A percentile compares a stretch with the other conserved stretches of the same genome.
Evolutionary conservation across 2,888 invertebrate species (phyloP).

Genomic region (Syrphus vitripennis): DNA sequence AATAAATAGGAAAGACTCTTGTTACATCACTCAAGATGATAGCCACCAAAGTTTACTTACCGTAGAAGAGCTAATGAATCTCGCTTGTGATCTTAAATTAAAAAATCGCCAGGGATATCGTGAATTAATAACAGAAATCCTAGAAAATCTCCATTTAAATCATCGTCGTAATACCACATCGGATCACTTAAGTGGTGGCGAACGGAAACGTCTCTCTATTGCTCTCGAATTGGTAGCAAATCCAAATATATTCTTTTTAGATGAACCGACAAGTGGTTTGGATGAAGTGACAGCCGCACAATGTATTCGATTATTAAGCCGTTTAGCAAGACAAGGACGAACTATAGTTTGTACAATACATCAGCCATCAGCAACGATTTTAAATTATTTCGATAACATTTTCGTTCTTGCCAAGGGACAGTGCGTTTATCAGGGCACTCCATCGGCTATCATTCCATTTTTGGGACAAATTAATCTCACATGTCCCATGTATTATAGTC

Average conservation of each 20-base stretch:
- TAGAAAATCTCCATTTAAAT: constrained; percentile 78
- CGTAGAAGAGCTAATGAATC: constrained; percentile 89
- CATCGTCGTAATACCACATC: constrained; percentile 80
- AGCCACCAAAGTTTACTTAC: constrained; percentile 88
- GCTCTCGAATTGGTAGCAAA: constrained; percentile 92
- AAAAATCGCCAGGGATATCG: constrained; percentile 75
- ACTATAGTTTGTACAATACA: constrained; percentile 88
- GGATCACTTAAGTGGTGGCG: constrained; percentile 87
- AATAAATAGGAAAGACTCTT: constrained; percentile 88
- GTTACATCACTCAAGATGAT: constrained; percentile 92
- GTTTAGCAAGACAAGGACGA: constrained; percentile 84
- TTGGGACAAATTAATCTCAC: constrained; percentile 83
- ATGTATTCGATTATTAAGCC: constrained; percentile 83
- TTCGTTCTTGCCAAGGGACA: constrained; percentile 85
- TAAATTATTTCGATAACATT: constrained; percentile 85
- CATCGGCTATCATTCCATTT: constrained; percentile 84
- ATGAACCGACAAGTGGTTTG: constrained; percentile 90
- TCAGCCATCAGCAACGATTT: constrained; percentile 86
- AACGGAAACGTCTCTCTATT: constrained; percentile 90
- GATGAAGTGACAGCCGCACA: constrained; percentile 86
- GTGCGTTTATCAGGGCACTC: constrained; percentile 86
- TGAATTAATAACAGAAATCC: constrained; percentile 77
- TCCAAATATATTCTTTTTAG: constrained; percentile 91
- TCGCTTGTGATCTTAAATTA: constrained; percentile 89
- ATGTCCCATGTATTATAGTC: constrained; percentile 86